These are phyloP conservation scores for Choristoneura fumiferana DNA, from an alignment of 1,140 invertebrate species.

Conservation along the genomic window DNA sequence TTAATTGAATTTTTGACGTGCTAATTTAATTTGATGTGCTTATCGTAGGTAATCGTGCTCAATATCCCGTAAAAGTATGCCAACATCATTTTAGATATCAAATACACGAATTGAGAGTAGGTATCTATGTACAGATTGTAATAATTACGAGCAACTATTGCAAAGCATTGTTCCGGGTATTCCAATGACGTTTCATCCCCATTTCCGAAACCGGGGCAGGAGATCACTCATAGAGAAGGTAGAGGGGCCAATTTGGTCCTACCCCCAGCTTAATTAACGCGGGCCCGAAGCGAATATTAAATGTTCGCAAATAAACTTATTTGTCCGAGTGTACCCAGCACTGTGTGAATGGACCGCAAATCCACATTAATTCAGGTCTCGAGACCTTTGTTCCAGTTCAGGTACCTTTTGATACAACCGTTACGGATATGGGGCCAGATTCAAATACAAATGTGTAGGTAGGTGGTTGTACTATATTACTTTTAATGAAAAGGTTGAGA, in stretches of 20 bases:
- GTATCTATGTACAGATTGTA: too few species aligned
- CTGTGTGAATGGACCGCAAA: constrained; percentile 30
- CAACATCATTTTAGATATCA: too few species aligned
- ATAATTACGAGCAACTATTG: too few species aligned
- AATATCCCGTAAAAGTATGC: too few species aligned
- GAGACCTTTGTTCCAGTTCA: constrained; percentile 13
- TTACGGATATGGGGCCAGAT: constrained; percentile 1
- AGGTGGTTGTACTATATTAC: too few species aligned
- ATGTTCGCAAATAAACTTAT: constrained; percentile 63
- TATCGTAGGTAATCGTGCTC: too few species aligned
- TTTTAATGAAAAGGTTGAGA: constrained; percentile 18
- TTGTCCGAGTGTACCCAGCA: constrained; percentile 46
- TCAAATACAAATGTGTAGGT: neutral
- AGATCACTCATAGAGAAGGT: constrained; percentile 19
- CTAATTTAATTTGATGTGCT: too few species aligned
- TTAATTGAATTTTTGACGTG: too few species aligned
- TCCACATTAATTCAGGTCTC: constrained; percentile 37
- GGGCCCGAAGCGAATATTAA: constrained; percentile 58
- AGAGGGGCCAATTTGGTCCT: constrained; percentile 25
- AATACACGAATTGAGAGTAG: too few species aligned
- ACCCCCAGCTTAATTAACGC: constrained; percentile 54
- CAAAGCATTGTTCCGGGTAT: constrained; percentile 16
- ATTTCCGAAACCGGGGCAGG: constrained; percentile 20
- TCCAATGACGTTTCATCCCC: constrained; percentile 8
- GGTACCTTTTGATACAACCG: constrained; percentile 5